Percentiles rank a stretch among this genome's conserved stretches.
Evolutionary conservation across 2,888 invertebrate genomes (phyloP).

Genomic region (Metacarcinus magister): DNA sequence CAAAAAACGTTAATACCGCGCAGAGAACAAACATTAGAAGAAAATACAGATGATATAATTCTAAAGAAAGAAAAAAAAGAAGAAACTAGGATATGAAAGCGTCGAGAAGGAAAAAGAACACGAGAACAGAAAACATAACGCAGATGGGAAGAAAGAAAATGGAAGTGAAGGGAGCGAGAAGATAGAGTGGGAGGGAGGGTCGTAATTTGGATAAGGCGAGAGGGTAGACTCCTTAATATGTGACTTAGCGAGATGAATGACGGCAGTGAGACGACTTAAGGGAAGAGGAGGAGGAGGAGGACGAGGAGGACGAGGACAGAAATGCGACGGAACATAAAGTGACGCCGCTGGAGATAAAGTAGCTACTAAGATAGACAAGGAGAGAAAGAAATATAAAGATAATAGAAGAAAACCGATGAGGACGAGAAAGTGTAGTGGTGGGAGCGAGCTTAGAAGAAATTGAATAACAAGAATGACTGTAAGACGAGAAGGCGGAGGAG

Average conservation of each 20-base stretch:
- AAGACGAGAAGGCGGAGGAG: not conserved
- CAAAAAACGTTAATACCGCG: not conserved
- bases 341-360: not conserved
- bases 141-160: not conserved
- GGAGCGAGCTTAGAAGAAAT: not conserved
- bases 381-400: constrained; percentile 8
- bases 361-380: not conserved
- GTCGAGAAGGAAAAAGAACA: not conserved
- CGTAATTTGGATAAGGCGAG: constrained; percentile 45
- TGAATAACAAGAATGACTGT: not conserved
- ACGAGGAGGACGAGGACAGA: not conserved
- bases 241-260: constrained; percentile 36
- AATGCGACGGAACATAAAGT: constrained; percentile 9
- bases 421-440: not conserved
- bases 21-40: not conserved
- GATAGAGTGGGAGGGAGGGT: constrained; percentile 19
- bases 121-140: not conserved
- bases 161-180: not conserved
- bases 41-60: not conserved
- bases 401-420: not conserved
- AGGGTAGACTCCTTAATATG: constrained; percentile 33
- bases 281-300: constrained; percentile 10
- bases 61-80: not conserved
- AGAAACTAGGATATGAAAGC: not conserved
- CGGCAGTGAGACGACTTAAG: not conserved